Evolutionary conservation across 2,888 invertebrate genomes (phyloP).

Genomic region (Aproaerema taeniolella): DNA sequence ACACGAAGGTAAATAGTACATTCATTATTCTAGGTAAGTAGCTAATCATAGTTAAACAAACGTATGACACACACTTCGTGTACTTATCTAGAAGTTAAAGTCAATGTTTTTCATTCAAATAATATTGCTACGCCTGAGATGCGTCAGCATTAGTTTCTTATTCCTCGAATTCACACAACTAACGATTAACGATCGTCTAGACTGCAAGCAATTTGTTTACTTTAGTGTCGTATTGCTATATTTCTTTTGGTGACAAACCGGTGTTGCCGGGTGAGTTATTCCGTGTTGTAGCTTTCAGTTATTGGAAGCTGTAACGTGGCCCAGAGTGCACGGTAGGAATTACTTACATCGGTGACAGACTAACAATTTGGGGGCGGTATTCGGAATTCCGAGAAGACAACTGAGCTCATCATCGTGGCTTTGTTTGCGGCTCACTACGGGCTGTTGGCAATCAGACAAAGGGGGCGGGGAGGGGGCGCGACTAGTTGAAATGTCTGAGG

Average conservation of each 20-base stretch:
- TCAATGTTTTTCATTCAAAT: neutral
- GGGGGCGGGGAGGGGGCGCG: slow-evolving; percentile 29
- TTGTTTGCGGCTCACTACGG: slow-evolving; percentile 52
- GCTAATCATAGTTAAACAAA: neutral
- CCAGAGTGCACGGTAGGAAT: slow-evolving; percentile 37
- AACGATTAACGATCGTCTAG: slow-evolving; percentile 17
- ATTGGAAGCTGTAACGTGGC: slow-evolving; percentile 20
- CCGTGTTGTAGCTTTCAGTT: slow-evolving; percentile 1
- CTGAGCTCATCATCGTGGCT: slow-evolving; percentile 51
- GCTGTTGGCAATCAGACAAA: slow-evolving; percentile 48
- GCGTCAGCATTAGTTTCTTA: slow-evolving; percentile 2
- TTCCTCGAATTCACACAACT: slow-evolving; percentile 13
- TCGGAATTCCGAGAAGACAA: slow-evolving; percentile 51
- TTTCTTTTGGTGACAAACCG: slow-evolving; percentile 2
- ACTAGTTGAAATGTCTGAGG: slow-evolving; percentile 54
- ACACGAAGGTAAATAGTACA: neutral
- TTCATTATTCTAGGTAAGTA: neutral
- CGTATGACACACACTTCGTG: too few species aligned
- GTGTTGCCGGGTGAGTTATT: slow-evolving; percentile 2
- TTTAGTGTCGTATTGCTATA: slow-evolving; percentile 9
- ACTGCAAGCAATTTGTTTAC: slow-evolving; percentile 13
- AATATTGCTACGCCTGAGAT: neutral
- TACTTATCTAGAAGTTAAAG: too few species aligned
- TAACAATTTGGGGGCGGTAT: slow-evolving; percentile 43
- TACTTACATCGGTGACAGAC: slow-evolving; percentile 46